Evolutionary conservation across 2,113 vertebrate genomes (phyloP).

Genomic region (Ophiodon elongatus): DNA sequence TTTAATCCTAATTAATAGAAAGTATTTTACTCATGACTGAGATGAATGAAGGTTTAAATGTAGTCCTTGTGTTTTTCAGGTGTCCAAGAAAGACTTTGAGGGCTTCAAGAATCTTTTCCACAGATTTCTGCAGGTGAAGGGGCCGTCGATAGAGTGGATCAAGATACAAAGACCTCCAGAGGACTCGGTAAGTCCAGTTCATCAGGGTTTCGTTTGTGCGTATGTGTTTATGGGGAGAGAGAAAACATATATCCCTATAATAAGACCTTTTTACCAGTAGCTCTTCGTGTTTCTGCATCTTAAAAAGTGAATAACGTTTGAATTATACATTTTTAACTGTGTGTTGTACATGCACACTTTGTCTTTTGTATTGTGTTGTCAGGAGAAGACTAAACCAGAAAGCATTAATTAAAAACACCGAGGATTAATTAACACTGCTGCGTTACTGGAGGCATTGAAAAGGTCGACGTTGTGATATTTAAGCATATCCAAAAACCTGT

Average conservation of each 20-base stretch:
- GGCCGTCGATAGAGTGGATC: constrained; percentile 96
- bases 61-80: constrained; percentile 78
- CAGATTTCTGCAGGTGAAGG: constrained; percentile 96
- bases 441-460: too few relatives aligned
- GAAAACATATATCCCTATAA: neutral
- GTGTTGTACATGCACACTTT: neutral
- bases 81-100: constrained; percentile 92
- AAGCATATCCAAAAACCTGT: too few relatives aligned
- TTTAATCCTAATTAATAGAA: neutral
- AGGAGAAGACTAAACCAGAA: neutral
- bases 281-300: neutral
- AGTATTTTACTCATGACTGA: too few relatives aligned
- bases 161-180: constrained; percentile 98
- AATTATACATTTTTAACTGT: neutral
- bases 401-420: neutral
- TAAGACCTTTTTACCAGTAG: neutral
- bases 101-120: constrained; percentile 97
- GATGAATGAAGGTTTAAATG: neutral
- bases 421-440: neutral
- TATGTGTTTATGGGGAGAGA: neutral
- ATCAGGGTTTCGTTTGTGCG: neutral
- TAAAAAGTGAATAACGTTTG: neutral
- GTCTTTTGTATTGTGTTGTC: neutral
- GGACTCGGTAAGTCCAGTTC: constrained; percentile 87
- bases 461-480: too few relatives aligned